Evolutionary conservation across 2,113 vertebrate species (phyloP), one percentile per base, ranked within the genome.

Genomic region (Lampris megalopsis): DNA sequence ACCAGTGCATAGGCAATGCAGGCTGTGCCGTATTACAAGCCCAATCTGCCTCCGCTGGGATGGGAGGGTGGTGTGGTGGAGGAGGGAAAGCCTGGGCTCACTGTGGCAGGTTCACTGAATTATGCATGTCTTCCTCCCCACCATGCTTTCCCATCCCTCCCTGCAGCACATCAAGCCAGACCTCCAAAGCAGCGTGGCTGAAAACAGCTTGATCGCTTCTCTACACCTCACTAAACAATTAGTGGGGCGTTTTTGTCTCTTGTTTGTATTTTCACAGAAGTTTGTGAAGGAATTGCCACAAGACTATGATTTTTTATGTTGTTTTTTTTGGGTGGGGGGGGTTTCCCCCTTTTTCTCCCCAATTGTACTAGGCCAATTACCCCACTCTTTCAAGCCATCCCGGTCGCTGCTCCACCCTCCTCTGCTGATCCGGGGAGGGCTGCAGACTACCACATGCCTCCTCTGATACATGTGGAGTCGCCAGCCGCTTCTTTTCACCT

Each of bases 81-180:
- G 88, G 88, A 90, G 84, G 91, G 82, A 88, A 88, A 88, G 83
- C 81, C 68, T 37, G 81, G 80, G 67, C 86, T 88, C 79, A 70
- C 62, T 64, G 83, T 91, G 85, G 75, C 62, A 36, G 79, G 83
- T 76, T 48, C 71, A 68, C 73, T 91, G 81, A 91, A 92, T 92
- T 86, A 92, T 92, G 90, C 69, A 92, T 88, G 48, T 41, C 57
- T 63, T 73, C 71, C 66, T 60, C 75, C 78, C 75, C 74, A 65
- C 71, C 73, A 24, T 77, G 67, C 76, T 53, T 82, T 24, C 24
- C 56, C 50, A 9, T 75, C 40, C 56, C 77, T 79, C 70, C 80
- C 91, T 84, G 86, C 89, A 84, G 71, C 78, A 81, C 83, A 80
- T 86, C 82, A 10, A 58, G 77, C 36, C 72, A 84, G 82, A 87